phyloP scores from a whole-genome alignment of 2,797 vertebrate species.

The Chrosomus eos region DNA sequence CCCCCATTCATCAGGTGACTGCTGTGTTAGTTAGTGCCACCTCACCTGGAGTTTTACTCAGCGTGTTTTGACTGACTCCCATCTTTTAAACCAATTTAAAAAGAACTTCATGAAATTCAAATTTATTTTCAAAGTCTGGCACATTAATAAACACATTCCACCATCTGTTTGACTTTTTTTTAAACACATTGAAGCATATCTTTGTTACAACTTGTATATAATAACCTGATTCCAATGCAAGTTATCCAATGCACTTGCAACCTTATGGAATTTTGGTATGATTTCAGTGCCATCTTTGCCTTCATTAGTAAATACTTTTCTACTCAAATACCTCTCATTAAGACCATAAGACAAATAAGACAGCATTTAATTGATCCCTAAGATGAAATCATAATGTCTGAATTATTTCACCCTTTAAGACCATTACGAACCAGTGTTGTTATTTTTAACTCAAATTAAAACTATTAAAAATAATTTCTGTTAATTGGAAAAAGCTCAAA shows the following conservation, averaged over 20 bases:
- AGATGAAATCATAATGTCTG: not conserved
- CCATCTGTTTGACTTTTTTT: constrained; percentile 39
- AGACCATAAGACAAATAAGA: not conserved
- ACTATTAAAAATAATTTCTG: not conserved
- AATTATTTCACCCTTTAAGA: not conserved
- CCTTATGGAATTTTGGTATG: not conserved
- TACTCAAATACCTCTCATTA: constrained; percentile 2
- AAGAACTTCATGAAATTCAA: constrained; percentile 4
- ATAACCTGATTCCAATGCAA: not conserved
- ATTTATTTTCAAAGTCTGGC: not conserved
- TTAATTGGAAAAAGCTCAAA: not conserved
- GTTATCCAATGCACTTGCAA: not conserved
- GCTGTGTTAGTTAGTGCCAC: constrained; percentile 24
- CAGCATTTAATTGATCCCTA: not conserved
- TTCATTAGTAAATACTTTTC: not conserved
- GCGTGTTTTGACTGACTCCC: not conserved
- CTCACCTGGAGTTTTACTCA: constrained; percentile 20
- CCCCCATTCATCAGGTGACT: constrained; percentile 13
- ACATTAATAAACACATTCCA: not conserved
- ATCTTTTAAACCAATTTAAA: constrained; percentile 29
- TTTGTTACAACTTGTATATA: not conserved
- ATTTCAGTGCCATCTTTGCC: not conserved
- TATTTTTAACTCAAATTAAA: not conserved
- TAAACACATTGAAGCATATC: not conserved
- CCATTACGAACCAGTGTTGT: too few relatives aligned